Evolutionary conservation across 2,113 vertebrate species (phyloP).

Genomic region (Meriones unguiculatus): DNA sequence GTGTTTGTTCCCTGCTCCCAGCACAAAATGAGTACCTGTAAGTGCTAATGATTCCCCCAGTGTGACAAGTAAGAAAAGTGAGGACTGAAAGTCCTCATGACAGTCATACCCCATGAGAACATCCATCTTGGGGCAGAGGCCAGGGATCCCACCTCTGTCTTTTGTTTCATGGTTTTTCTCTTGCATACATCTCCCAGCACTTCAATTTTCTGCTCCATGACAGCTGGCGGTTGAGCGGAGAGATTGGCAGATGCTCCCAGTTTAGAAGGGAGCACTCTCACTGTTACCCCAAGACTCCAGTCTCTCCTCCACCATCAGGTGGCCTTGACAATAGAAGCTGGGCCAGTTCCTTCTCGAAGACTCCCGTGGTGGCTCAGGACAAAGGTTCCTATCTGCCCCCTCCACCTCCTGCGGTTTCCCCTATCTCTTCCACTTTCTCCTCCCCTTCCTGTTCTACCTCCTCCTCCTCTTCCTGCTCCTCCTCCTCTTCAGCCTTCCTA

Average conservation of each 20-base stretch:
- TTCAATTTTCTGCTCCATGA: not conserved
- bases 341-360: not conserved
- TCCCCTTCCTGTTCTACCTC: too few relatives aligned
- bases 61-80: not conserved
- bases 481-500: not conserved
- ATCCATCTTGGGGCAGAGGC: fast-evolving
- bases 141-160: not conserved
- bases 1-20: not conserved
- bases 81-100: not conserved
- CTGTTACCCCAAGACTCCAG: not conserved
- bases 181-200: not conserved
- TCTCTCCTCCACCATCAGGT: not conserved
- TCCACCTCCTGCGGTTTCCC: not conserved
- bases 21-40: not conserved
- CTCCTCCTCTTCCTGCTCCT: not conserved
- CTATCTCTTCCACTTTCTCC: not conserved
- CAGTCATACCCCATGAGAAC: fast-evolving
- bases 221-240: not conserved
- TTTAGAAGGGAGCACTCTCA: not conserved
- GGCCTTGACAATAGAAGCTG: not conserved
- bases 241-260: not conserved
- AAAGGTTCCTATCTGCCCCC: not conserved
- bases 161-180: not conserved
- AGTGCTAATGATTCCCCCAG: not conserved
- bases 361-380: not conserved